Evolutionary conservation across 1,140 invertebrate genomes (phyloP), one percentile per base, ranked within the genome.

Genomic region (Anastrepha obliqua): DNA sequence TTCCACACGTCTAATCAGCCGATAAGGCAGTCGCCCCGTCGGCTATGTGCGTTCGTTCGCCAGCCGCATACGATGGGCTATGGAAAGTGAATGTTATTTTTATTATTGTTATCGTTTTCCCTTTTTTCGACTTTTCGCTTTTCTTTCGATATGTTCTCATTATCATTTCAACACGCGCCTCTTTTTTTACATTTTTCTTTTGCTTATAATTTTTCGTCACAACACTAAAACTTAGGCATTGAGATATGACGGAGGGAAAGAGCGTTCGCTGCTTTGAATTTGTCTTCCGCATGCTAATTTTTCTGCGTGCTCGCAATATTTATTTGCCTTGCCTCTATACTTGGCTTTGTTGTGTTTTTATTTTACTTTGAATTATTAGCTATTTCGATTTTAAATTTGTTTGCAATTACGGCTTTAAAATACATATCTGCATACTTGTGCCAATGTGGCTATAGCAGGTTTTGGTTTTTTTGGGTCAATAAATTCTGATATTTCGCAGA

Each of bases 221-320:
- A 81, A 47, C 70, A 13, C 1, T 17, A 62, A 17, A 17, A 29
- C 29, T 29, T 62, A 62, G 60, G 60, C 60, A 55, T 15, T 8
- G 4, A 4, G 60, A 13, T 62, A 15, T 9, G 1, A 8, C 20
- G 15, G n/a, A 20, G 42, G 1, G 44, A 7, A 17, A 29, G 15
- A 9, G 55, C 20, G 15, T 74, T 74, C 17, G 70, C 15, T 42
- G 70, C 5, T 74, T 47, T 29, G 74, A 58, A 5, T 55, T 20
- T 42, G 17, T 44, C 74, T 81, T 81, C 74, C 74, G 47, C 47
- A 81, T 81, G 74, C 74, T 81, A 81, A 81, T 81, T 81, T 81
- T 55, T 55, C 44, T 81, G 74, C 74, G 74, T 81, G 74, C 7
- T 55, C 74, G 47, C 47, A 81, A 81, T 81, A 55, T 81, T 81